Evolutionary conservation across 2,113 vertebrate genomes (phyloP).

Genomic region (Oryctolagus cuniculus): mOryCun1.1 NC_091453.1:56006001-56006500

Average conservation of each 20-base stretch:
- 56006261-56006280: background rate
- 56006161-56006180: background rate
- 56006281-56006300: background rate
- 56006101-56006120: background rate
- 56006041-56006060: background rate
- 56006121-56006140: background rate
- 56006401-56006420: background rate
- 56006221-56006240: background rate
- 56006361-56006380: background rate
- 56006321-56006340: background rate
- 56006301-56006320: background rate
- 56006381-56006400: background rate
- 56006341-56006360: background rate
- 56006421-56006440: background rate
- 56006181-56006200: background rate
- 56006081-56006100: background rate
- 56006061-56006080: background rate
- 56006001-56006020: background rate
- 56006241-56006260: background rate
- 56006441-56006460: background rate
- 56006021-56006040: background rate
- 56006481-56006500: background rate
- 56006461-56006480: background rate
- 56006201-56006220: background rate
- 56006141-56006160: background rate